phyloP scores from a whole-genome alignment of 2,888 invertebrate species.

The Parochlus steinenii region DNA sequence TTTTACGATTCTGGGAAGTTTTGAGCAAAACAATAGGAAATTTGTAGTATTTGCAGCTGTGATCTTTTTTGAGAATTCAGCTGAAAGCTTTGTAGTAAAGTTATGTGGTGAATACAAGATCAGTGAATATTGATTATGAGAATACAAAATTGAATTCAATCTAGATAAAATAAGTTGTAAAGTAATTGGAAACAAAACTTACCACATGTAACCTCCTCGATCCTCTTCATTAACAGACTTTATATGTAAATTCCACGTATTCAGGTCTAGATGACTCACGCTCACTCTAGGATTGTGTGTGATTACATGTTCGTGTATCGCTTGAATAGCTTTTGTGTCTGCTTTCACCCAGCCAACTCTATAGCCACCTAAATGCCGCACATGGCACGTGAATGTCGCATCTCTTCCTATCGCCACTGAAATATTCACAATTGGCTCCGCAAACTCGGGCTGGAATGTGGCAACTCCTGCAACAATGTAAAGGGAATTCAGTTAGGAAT shows the following conservation, averaged over 20 bases:
- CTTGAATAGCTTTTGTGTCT: slow-evolving; percentile 83
- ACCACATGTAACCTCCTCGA: slow-evolving; percentile 78
- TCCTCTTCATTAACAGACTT: slow-evolving; percentile 75
- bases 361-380: slow-evolving; percentile 75
- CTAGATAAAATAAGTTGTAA: no score
- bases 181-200: no score
- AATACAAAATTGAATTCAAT: no score
- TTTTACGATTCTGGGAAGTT: no score
- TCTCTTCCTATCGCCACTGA: slow-evolving; percentile 74
- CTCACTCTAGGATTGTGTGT: slow-evolving; percentile 78
- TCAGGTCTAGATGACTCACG: slow-evolving; percentile 70
- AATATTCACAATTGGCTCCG: slow-evolving; percentile 64
- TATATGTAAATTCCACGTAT: slow-evolving; percentile 82
- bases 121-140: no score
- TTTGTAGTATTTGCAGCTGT: no score
- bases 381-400: slow-evolving; percentile 73
- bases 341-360: slow-evolving; percentile 88
- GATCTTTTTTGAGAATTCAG: no score
- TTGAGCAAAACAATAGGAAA: background rate
- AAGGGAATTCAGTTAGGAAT: background rate
- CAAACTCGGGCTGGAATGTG: slow-evolving; percentile 71
- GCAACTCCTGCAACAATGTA: slow-evolving; percentile 33
- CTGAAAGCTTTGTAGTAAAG: no score
- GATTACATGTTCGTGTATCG: slow-evolving; percentile 82
- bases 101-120: no score